These are phyloP conservation scores for Altica lythri DNA, from an alignment of 2,888 invertebrate species.

Conservation along the genomic window DNA sequence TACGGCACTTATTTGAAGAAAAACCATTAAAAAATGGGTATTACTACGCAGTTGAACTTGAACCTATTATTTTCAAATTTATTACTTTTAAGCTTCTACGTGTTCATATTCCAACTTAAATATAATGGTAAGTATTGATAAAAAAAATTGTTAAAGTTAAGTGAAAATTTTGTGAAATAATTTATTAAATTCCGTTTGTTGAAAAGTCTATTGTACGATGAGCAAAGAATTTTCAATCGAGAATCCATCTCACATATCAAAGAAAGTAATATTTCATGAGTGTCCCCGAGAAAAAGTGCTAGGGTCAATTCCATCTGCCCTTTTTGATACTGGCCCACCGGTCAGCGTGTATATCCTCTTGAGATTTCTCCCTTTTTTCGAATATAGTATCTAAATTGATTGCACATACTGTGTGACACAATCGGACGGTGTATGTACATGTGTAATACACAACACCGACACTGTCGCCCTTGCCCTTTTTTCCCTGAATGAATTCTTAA, in stretches of 20 bases:
- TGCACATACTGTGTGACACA: constrained; percentile 56
- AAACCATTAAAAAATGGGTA: no score
- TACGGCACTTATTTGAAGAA: no score
- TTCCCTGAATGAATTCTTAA: constrained; percentile 33
- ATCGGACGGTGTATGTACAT: constrained; percentile 42
- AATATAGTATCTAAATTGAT: constrained; percentile 58
- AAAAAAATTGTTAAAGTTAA: no score
- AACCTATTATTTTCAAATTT: no score
- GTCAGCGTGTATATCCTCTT: constrained; percentile 51
- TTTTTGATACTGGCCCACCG: constrained; percentile 52
- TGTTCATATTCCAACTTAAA: no score
- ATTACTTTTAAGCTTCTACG: no score
- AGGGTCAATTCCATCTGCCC: constrained; percentile 53
- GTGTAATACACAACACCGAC: constrained; percentile 30
- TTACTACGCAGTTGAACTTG: no score
- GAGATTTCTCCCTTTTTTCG: constrained; percentile 38
- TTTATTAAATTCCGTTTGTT: constrained; percentile 7
- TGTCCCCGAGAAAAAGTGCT: constrained; percentile 41
- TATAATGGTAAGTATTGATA: no score
- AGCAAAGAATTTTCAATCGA: constrained; percentile 49
- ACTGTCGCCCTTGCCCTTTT: constrained; percentile 33
- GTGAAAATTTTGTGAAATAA: no score
- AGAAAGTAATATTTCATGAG: constrained; percentile 58
- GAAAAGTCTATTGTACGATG: constrained; percentile 15
- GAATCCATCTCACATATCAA: constrained; percentile 56